These are phyloP conservation scores for Formica selysi DNA, from an alignment of 1,140 invertebrate species.

Conservation along the genomic window DNA sequence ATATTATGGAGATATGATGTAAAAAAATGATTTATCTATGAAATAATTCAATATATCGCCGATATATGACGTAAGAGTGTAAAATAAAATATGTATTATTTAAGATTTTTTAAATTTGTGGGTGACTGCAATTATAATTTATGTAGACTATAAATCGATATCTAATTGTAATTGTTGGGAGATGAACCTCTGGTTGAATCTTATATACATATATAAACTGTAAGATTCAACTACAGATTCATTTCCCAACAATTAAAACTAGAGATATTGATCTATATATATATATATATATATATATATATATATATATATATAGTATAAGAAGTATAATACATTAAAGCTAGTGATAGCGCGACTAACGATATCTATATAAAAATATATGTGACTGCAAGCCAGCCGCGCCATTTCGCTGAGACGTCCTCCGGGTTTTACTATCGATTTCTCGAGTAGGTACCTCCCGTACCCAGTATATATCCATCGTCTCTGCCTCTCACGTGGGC, in stretches of 20 bases:
- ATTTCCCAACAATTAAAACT: too few relatives aligned
- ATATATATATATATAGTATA: too few relatives aligned
- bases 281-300: too few relatives aligned
- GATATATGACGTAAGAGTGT: not conserved
- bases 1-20: not conserved
- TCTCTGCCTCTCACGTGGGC: conserved; percentile 44
- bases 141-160: not conserved
- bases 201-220: too few relatives aligned
- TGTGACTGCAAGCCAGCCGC: conserved; percentile 28
- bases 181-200: not conserved
- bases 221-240: too few relatives aligned
- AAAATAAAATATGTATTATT: not conserved
- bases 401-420: conserved; percentile 53
- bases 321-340: conserved; percentile 30
- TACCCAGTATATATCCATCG: conserved; percentile 42
- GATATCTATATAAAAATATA: conserved; percentile 41
- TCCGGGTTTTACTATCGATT: conserved; percentile 67
- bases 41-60: not conserved
- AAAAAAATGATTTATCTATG: not conserved
- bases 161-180: not conserved
- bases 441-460: conserved; percentile 30
- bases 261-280: too few relatives aligned
- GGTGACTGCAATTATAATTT: not conserved
- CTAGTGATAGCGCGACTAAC: conserved; percentile 15
- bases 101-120: not conserved